Conservation (phyloP, 2,797 vertebrate species). For the Sebastes vulpes region DNA sequence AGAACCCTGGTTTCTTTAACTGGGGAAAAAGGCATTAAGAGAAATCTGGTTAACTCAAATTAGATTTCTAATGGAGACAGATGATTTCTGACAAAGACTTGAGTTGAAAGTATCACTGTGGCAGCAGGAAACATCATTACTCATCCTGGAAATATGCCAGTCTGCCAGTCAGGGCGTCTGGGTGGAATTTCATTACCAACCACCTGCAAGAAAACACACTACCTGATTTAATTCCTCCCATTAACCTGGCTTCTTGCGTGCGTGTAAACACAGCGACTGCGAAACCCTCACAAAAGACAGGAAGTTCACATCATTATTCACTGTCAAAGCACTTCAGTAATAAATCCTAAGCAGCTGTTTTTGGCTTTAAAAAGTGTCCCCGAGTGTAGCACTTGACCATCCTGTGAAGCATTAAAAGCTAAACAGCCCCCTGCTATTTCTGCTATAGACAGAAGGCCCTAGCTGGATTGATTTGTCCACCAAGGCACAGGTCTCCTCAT, state of each 20-base stretch:
- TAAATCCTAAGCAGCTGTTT: constrained; percentile 16
- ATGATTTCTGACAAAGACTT: neutral
- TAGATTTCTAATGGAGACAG: neutral
- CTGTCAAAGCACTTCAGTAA: neutral
- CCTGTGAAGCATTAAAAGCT: constrained; percentile 9
- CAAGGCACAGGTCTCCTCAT: constrained; percentile 38
- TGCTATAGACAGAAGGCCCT: neutral
- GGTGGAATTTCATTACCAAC: constrained; percentile 41
- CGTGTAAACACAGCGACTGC: neutral
- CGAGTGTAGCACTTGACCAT: neutral
- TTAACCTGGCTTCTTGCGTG: neutral
- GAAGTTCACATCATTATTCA: neutral
- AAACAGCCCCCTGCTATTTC: neutral
- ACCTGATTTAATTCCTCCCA: constrained; percentile 12
- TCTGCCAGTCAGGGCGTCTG: neutral
- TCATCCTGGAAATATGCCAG: constrained; percentile 22
- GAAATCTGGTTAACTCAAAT: neutral
- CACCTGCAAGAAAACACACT: constrained; percentile 20
- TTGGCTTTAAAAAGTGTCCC: neutral
- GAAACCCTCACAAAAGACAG: neutral
- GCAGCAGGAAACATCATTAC: constrained; percentile 33
- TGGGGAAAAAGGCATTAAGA: neutral
- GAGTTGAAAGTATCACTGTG: neutral
- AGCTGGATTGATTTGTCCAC: constrained; percentile 32
- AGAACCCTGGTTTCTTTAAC: neutral